Evolutionary conservation across 1,140 invertebrate species (phyloP), one percentile per base, ranked within the genome.

Genomic region (Laupala kohalensis): DNA sequence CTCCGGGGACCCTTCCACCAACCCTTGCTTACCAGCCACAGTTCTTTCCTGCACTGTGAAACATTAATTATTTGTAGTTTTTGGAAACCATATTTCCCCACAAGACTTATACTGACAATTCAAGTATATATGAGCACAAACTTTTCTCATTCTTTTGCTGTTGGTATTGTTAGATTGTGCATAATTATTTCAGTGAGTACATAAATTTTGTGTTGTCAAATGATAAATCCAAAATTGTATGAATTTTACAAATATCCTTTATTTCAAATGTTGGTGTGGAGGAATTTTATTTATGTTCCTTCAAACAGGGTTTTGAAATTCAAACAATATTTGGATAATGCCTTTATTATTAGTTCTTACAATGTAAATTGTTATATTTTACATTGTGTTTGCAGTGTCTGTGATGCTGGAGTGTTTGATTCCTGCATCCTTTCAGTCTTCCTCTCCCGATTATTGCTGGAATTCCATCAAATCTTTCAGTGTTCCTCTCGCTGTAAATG

Each of bases 11-110:
- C 23, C n/a, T 30, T 9, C 23, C 63, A 29, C 70, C 70, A 64
- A 66, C 62, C 9, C 26, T 68, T 68, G 67, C 67, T 24, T 71
- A 71, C 25, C 70, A 65, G 63, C 23, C 70, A 30, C 29, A 25
- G 23, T 71, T 65, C 12, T 71, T 29, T 23, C 67, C 67, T 68
- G 67, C 67, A 37, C 26, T 68, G 19, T 68, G 23, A 68, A 68
- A 25, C 24, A 3, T 30, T 30, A 9, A 23, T 13, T n/a, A 53
- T 13, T 19, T 53, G 37, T 13, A 53, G 37, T 53, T 2, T 53
- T 9, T 53, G 37, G 37, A 19, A 53, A 53, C n/a, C n/a, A n/a
- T n/a, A n/a, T n/a, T n/a, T n/a, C n/a, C n/a, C n/a, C n/a, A n/a
- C n/a, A n/a, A n/a, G n/a, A n/a, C n/a, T n/a, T n/a, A n/a, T n/a